Percentiles rank a stretch among this genome's conserved stretches.
Evolutionary conservation across 2,888 invertebrate species (phyloP).

Genomic region (Callinectes sapidus): DNA sequence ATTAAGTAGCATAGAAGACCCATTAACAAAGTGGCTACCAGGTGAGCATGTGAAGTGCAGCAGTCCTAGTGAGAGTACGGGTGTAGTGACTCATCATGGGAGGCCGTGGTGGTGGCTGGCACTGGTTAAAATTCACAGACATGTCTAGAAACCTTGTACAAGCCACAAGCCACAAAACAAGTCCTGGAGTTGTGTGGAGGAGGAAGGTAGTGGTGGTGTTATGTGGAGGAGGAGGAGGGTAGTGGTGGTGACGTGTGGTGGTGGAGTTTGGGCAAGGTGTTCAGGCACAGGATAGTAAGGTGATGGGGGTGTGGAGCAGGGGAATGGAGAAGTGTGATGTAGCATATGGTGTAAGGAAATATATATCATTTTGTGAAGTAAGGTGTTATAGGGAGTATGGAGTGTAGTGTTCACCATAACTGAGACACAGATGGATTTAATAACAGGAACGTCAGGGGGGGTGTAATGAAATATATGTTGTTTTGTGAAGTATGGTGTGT

Average conservation of each 20-base stretch:
- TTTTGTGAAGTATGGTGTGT: no score
- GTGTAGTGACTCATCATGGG: not conserved
- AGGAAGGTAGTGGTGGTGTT: not conserved
- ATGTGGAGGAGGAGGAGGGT: not conserved
- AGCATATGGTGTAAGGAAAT: not conserved
- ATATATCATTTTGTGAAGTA: not conserved
- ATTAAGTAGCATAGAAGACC: not conserved
- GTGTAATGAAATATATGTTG: no score
- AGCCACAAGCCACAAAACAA: not conserved
- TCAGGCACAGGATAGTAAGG: not conserved
- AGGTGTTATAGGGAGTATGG: not conserved
- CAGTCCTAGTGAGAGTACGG: not conserved
- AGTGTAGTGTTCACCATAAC: no score
- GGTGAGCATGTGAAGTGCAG: not conserved
- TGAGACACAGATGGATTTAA: no score
- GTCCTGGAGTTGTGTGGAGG: not conserved
- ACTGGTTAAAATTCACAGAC: not conserved
- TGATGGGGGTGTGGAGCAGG: not conserved
- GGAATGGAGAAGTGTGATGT: not conserved
- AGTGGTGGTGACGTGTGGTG: not conserved
- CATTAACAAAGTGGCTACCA: not conserved
- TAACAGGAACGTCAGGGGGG: no score
- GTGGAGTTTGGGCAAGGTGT: not conserved
- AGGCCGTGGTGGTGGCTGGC: not conserved
- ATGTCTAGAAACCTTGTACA: not conserved